Conservation (phyloP, 2,888 invertebrate species). For the Branchipolynoe longqiensis region DNA sequence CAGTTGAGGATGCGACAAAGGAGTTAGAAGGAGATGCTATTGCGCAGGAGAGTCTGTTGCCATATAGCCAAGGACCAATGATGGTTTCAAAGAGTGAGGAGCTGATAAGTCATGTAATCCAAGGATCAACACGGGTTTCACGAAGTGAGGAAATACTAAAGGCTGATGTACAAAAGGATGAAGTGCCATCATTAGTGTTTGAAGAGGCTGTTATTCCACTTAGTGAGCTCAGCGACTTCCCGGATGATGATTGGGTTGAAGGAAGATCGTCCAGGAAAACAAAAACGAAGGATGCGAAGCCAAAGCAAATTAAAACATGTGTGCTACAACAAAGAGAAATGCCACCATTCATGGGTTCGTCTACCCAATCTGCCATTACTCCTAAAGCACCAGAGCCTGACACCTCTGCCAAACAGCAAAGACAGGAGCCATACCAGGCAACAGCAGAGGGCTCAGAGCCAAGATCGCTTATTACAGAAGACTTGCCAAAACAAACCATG, state of each 20-base stretch:
- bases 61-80: not conserved
- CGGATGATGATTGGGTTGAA: constrained; percentile 35
- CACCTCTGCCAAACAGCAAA: too few relatives aligned
- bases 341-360: not conserved
- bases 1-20: not conserved
- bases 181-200: constrained; percentile 4
- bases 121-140: not conserved
- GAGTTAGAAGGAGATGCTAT: not conserved
- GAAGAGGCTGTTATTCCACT: constrained; percentile 34
- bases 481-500: too few relatives aligned
- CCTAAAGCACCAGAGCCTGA: too few relatives aligned
- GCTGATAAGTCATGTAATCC: too few relatives aligned
- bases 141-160: constrained; percentile 29
- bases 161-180: not conserved
- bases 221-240: constrained; percentile 3
- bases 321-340: constrained; percentile 13
- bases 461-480: not conserved
- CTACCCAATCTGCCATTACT: too few relatives aligned
- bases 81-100: constrained; percentile 34
- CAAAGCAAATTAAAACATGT: not conserved
- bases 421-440: too few relatives aligned
- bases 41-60: not conserved
- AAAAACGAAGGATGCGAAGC: not conserved
- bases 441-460: too few relatives aligned
- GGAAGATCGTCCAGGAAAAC: not conserved